Conservation (phyloP, 2,113 vertebrate species). For the Tyrannus savana region DNA sequence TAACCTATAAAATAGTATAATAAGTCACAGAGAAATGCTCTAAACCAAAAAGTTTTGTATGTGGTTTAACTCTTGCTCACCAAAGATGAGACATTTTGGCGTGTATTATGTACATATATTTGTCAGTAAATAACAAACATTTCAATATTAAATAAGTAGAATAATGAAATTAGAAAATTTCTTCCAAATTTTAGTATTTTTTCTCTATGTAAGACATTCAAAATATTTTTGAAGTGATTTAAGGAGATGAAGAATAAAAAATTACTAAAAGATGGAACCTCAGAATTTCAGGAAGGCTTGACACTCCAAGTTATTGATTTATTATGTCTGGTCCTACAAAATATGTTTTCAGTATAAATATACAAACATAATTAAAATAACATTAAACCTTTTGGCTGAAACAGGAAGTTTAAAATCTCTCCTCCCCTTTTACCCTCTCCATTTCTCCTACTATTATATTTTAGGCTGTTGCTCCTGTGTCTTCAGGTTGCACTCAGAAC, state of each 20-base stretch:
- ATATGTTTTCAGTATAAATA: background rate
- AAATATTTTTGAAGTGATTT: background rate
- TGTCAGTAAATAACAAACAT: background rate
- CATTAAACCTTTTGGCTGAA: background rate
- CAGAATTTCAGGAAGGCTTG: background rate
- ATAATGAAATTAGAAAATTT: background rate
- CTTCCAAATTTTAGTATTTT: background rate
- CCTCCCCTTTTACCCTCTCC: background rate
- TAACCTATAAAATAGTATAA: background rate
- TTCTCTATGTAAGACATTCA: background rate
- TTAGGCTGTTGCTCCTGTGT: background rate
- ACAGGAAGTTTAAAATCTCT: background rate
- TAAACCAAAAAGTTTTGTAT: background rate
- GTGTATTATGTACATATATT: background rate
- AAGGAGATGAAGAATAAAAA: background rate
- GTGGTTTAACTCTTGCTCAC: background rate
- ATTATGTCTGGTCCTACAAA: background rate
- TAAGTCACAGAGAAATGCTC: background rate
- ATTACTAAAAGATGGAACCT: background rate
- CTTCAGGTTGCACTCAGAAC: background rate
- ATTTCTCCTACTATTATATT: background rate
- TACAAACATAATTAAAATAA: background rate
- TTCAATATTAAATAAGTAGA: background rate
- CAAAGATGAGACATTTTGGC: background rate
- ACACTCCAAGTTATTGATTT: background rate